Evolutionary conservation across 2,888 invertebrate genomes (phyloP).

Genomic region (Plebejus argus): DNA sequence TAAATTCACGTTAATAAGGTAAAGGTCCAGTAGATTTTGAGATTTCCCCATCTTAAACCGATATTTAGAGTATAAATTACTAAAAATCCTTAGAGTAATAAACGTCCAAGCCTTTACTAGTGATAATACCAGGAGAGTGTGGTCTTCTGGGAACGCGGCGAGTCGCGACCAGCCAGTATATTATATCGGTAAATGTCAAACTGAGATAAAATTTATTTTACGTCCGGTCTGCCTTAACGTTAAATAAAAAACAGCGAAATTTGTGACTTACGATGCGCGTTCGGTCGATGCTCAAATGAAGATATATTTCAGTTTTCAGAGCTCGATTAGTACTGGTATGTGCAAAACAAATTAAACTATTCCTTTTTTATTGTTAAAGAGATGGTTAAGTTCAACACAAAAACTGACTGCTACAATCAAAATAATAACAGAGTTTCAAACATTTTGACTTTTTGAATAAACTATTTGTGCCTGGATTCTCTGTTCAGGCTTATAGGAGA

Average conservation of each 20-base stretch:
- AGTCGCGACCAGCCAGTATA: not conserved
- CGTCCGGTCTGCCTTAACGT: constrained; percentile 14
- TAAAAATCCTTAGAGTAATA: constrained; percentile 6
- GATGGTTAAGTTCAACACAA: too few relatives aligned
- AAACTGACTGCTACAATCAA: too few relatives aligned
- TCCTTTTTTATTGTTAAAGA: too few relatives aligned
- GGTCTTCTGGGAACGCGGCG: not conserved
- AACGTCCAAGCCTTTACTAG: constrained; percentile 1
- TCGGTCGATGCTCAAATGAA: not conserved
- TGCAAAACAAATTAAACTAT: too few relatives aligned
- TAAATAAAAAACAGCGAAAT: constrained; percentile 16
- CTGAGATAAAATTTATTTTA: constrained; percentile 21
- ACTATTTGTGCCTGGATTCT: not conserved
- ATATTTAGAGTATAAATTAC: not conserved
- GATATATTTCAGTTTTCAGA: not conserved
- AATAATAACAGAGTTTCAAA: too few relatives aligned
- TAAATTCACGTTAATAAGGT: not conserved
- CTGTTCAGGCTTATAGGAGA: not conserved
- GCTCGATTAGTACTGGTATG: not conserved
- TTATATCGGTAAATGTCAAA: constrained; percentile 21
- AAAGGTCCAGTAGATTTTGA: not conserved
- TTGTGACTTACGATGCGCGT: constrained; percentile 9
- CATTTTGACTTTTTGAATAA: not conserved
- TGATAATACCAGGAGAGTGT: not conserved
- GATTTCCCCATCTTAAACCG: not conserved